Evolutionary conservation across 2,113 vertebrate species (phyloP).

Genomic region (Engraulis encrasicolus): DNA sequence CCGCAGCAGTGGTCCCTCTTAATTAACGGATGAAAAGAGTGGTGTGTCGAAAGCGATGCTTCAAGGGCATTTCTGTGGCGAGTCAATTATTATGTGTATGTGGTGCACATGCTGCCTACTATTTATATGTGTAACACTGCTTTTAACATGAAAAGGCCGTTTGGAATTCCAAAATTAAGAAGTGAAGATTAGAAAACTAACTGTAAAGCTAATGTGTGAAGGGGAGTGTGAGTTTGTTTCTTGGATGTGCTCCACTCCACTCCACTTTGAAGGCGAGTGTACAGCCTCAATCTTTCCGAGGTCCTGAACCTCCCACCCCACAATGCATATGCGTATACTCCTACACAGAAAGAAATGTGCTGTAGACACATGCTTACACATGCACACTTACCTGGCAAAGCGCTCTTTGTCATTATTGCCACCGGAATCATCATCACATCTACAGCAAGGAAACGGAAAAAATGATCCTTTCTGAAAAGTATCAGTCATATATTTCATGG

Average conservation of each 20-base stretch:
- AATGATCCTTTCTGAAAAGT: neutral
- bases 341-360: neutral
- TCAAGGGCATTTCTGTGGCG: neutral
- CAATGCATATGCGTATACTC: neutral
- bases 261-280: no score
- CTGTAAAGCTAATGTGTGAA: constrained; percentile 21
- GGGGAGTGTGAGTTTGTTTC: no score
- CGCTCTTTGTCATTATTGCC: constrained; percentile 90
- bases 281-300: no score
- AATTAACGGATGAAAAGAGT: neutral
- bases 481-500: neutral
- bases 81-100: neutral
- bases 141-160: neutral
- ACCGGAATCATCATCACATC: constrained; percentile 88
- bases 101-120: no score
- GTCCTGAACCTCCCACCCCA: no score
- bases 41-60: neutral
- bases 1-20: neutral
- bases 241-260: no score
- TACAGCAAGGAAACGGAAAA: constrained; percentile 48
- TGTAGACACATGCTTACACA: neutral
- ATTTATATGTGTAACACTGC: neutral
- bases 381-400: constrained; percentile 89
- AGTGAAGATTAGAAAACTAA: neutral
- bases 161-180: neutral